These are phyloP conservation scores for Nomada fabriciana DNA, from an alignment of 2,888 invertebrate genomes.

Conservation along the genomic window DNA sequence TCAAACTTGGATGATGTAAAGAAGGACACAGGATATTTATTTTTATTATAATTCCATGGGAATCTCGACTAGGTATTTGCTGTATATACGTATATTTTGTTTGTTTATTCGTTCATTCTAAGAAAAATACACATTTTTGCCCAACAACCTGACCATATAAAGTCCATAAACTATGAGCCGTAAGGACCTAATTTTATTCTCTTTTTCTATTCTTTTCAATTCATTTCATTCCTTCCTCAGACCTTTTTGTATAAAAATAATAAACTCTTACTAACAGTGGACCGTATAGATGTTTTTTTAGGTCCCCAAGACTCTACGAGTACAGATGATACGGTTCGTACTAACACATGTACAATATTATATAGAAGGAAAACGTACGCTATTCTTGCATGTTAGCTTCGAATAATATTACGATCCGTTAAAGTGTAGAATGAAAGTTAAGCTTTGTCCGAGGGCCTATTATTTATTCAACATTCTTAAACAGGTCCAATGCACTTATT, in stretches of 20 bases:
- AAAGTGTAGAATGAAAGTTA: conserved; percentile 22
- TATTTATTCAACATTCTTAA: background rate
- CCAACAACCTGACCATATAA: conserved; percentile 74
- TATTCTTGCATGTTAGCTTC: conserved; percentile 49
- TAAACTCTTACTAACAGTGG: conserved; percentile 25
- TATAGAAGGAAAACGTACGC: conserved; percentile 58
- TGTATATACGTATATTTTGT: conserved; percentile 66
- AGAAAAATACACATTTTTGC: conserved; percentile 77
- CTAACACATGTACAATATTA: conserved; percentile 49
- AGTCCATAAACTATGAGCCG: conserved; percentile 70
- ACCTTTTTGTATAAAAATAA: conserved; percentile 33
- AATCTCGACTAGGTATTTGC: conserved; percentile 79
- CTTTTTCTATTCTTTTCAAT: conserved; percentile 5
- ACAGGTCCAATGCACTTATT: conserved; percentile 4
- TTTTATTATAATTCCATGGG: conserved; percentile 79
- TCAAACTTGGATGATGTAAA: conserved; percentile 77
- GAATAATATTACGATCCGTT: conserved; percentile 24
- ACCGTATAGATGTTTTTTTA: conserved; percentile 53
- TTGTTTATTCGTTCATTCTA: conserved; percentile 74
- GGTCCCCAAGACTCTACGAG: conserved; percentile 70
- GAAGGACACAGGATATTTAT: conserved; percentile 80
- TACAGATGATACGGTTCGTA: conserved; percentile 61
- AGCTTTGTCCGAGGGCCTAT: conserved; percentile 3
- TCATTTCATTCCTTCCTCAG: conserved; percentile 22
- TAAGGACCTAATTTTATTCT: conserved; percentile 69